Evolutionary conservation across 2,113 vertebrate genomes (phyloP).

Genomic region (Coptodon rendalli): DNA sequence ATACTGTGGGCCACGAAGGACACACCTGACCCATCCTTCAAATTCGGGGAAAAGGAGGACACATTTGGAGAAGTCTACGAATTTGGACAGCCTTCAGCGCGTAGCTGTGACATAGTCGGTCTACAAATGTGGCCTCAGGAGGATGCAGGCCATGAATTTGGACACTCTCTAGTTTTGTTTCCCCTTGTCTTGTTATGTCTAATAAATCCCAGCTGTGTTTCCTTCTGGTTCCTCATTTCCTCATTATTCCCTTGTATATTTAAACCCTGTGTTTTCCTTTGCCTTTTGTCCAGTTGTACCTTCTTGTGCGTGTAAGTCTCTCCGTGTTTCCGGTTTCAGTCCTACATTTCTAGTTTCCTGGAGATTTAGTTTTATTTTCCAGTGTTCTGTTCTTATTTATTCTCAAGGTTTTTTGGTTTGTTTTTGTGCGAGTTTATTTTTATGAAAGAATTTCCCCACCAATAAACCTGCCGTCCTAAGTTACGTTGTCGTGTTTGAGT

Average conservation of each 20-base stretch:
- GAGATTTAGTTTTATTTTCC: background rate
- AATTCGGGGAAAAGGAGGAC: no score
- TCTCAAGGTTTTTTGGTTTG: background rate
- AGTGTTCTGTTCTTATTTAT: background rate
- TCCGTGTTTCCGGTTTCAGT: background rate
- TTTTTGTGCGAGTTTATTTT: background rate
- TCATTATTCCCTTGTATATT: background rate
- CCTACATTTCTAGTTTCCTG: background rate
- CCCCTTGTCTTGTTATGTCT: background rate
- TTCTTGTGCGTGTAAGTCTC: background rate
- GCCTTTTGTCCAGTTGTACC: background rate
- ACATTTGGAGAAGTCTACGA: no score
- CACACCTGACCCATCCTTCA: no score
- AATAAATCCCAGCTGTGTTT: background rate
- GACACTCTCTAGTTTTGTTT: background rate
- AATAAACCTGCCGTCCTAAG: background rate
- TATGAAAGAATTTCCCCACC: background rate
- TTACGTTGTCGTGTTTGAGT: background rate
- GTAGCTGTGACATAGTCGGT: no score
- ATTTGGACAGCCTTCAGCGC: no score
- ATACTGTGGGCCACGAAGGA: no score
- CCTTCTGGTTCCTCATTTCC: background rate
- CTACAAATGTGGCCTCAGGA: no score
- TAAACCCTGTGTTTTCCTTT: background rate
- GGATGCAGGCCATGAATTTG: no score